phyloP scores from a whole-genome alignment of 2,113 vertebrate genomes.

The Trematomus loennbergii region DNA sequence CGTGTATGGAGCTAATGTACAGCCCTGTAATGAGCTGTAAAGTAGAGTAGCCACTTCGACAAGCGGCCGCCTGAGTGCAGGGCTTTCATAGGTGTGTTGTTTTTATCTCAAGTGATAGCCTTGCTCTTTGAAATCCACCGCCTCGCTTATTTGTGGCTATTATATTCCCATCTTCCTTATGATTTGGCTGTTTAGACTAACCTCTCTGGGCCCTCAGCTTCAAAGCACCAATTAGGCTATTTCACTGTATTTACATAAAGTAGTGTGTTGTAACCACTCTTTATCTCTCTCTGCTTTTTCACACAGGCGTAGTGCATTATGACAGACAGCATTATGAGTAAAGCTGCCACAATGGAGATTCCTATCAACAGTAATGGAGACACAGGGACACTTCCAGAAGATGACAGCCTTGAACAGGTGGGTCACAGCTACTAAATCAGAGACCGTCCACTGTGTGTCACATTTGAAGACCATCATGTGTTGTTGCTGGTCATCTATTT shows the following conservation, averaged over 20 bases:
- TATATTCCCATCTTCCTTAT: slow-evolving; percentile 58
- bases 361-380: slow-evolving; percentile 96
- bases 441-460: neutral
- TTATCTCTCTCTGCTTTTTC: neutral
- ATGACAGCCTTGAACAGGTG: slow-evolving; percentile 96
- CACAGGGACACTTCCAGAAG: slow-evolving; percentile 89
- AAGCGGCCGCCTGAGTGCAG: neutral
- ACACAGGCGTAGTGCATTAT: slow-evolving; percentile 80
- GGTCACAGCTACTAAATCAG: slow-evolving; percentile 13
- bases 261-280: slow-evolving; percentile 1
- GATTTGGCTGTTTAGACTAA: slow-evolving; percentile 43
- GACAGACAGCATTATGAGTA: slow-evolving; percentile 95
- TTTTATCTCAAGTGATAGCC: slow-evolving; percentile 42
- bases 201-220: slow-evolving; percentile 46
- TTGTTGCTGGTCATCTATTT: neutral
- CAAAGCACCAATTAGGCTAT: slow-evolving; percentile 26
- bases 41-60: slow-evolving; percentile 62
- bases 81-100: slow-evolving; percentile 46
- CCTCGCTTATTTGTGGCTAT: slow-evolving; percentile 40
- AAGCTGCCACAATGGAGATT: slow-evolving; percentile 98
- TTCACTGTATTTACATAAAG: slow-evolving; percentile 1
- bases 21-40: slow-evolving; percentile 10
- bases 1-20: slow-evolving; percentile 9
- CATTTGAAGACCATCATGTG: neutral
- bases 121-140: slow-evolving; percentile 68